Evolutionary conservation across 2,888 invertebrate genomes (phyloP).

Genomic region (Asteroscopus sphinx): DNA sequence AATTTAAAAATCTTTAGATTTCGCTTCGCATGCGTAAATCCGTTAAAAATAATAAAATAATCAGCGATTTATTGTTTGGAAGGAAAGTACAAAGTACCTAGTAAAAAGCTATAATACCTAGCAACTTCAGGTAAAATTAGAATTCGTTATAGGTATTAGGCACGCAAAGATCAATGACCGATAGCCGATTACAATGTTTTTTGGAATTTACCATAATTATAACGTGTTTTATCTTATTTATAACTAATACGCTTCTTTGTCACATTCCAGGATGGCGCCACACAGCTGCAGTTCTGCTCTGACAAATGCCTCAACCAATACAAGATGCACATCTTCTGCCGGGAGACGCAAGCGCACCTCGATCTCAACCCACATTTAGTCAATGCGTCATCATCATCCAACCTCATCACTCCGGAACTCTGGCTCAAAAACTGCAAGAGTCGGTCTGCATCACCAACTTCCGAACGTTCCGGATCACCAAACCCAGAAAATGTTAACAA

Average conservation of each 20-base stretch:
- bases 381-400: slow-evolving; percentile 83
- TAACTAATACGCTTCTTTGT: slow-evolving; percentile 15
- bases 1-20: too few species aligned
- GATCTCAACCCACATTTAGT: slow-evolving; percentile 95
- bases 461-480: slow-evolving; percentile 89
- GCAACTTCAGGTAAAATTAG: too few species aligned
- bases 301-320: slow-evolving; percentile 98
- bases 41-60: too few species aligned
- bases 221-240: too few species aligned
- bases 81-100: too few species aligned
- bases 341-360: slow-evolving; percentile 97
- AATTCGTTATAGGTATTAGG: too few species aligned
- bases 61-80: too few species aligned
- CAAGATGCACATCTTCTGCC: slow-evolving; percentile 99
- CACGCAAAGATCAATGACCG: too few species aligned
- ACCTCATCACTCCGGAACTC: slow-evolving; percentile 96
- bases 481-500: slow-evolving; percentile 75
- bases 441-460: slow-evolving; percentile 90
- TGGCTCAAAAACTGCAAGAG: slow-evolving; percentile 96
- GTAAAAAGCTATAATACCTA: too few species aligned
- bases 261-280: slow-evolving; percentile 94
- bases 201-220: too few species aligned
- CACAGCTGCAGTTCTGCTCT: slow-evolving; percentile 97
- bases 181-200: too few species aligned
- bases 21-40: too few species aligned